Base-by-base conservation (phyloP, 2,113 vertebrate genomes). In the Rattus rattus region DNA sequence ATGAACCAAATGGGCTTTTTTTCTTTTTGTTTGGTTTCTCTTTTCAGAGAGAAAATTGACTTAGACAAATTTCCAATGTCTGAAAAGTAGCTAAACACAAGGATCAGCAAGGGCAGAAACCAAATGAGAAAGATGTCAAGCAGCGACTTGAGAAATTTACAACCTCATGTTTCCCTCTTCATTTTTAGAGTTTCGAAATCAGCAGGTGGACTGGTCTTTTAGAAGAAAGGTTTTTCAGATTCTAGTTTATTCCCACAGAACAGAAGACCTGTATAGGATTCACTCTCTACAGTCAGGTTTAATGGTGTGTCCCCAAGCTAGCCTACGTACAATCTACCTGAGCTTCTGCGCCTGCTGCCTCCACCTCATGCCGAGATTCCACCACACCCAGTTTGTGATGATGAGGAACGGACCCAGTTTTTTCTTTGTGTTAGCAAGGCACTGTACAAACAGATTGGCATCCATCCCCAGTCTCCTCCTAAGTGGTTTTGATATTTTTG, bases 131-230 rank as follows among this genome's bases (percentile, higher is more conserved):
- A 87, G 8, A 9, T 86, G 10, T 92, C 24, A 80, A 81, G 90
- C 47, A 30, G 61, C 63, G 16, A 85, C 94, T 94, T 39, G 70
- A 94, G 84, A 80, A 89, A 47, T 85, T 11, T n/a, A 76, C 75
- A 91, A 76, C 33, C 49, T 69, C 67, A 26, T 39, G 16, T 47
- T 59, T 59, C 12, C 24, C 4, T 59, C 69, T 87, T 79, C 30
- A 10, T 88, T 65, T 96, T 63, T 80, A 70, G 61, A 87, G 83
- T 14, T 81, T 61, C 52, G 43, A 91, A 63, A 80, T 43, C 36
- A 91, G 76, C 54, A 91, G 81, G 24, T 61, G 39, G 20, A 72
- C 33, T 92, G 28, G 24, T 93, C 43, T 30, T 77, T 89, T 90
- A 56, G 33, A 94, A 91, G 28, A 67, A 75, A 30, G 8, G 24